Evolutionary conservation across 1,140 invertebrate species (phyloP), one percentile per base, ranked within the genome.

Genomic region (Achatina immaculata): DNA sequence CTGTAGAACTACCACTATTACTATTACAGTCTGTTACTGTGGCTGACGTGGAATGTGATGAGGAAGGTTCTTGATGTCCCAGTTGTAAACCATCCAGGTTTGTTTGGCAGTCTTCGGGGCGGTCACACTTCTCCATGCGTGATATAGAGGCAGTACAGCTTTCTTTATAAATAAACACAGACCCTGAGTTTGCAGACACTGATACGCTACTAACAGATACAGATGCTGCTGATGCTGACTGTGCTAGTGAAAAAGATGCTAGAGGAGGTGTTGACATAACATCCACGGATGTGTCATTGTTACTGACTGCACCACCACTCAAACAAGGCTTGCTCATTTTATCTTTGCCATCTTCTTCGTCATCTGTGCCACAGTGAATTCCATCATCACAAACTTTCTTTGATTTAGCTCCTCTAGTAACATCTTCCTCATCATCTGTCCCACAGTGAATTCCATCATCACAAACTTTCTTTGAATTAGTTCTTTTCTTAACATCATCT

Each of bases 301-400:
- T 71, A 40, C 75, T 75, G n/a, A n/a, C n/a, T n/a, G n/a, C n/a
- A n/a, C n/a, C n/a, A n/a, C n/a, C n/a, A n/a, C n/a, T n/a, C n/a
- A n/a, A n/a, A n/a, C n/a, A n/a, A n/a, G n/a, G n/a, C n/a, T n/a
- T n/a, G n/a, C n/a, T n/a, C n/a, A n/a, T n/a, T n/a, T n/a, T n/a
- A n/a, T n/a, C 38, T n/a, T 19, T n/a, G 45, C 79, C 74, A 34
- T 81, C 62, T 42, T 81, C 80, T 75, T 83, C 82, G 79, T 83
- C 80, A 68, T 83, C 82, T 31, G 82, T 83, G 28, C 82, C 82
- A 81, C n/a, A n/a, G n/a, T n/a, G n/a, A n/a, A n/a, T n/a, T n/a
- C n/a, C n/a, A n/a, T n/a, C n/a, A n/a, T n/a, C n/a, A n/a, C n/a
- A n/a, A n/a, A n/a, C n/a, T n/a, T n/a, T n/a, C n/a, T n/a, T n/a